Conservation (phyloP, 2,113 vertebrate genomes). For the Protobothrops mucrosquamatus region DNA sequence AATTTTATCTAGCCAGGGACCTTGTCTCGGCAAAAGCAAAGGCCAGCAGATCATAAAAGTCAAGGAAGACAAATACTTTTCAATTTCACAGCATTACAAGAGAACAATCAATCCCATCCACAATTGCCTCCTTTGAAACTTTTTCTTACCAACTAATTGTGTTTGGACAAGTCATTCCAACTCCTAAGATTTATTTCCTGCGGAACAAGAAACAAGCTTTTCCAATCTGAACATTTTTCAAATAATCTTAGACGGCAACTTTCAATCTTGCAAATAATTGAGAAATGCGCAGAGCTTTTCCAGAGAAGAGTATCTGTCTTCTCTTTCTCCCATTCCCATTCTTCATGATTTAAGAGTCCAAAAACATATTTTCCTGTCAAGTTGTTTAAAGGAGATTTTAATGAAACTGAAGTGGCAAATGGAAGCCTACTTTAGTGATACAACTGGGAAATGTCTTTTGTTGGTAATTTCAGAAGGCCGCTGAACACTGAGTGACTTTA, state of each 20-base stretch:
- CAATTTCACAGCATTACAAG: background rate
- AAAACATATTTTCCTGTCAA: background rate
- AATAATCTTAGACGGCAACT: background rate
- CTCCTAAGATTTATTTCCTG: background rate
- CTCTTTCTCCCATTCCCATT: background rate
- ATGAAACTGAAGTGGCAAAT: background rate
- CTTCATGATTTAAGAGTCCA: background rate
- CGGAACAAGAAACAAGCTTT: background rate
- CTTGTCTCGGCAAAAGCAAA: background rate
- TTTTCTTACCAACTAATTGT: background rate
- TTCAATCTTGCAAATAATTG: background rate
- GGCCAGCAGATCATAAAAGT: background rate
- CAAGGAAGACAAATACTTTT: background rate
- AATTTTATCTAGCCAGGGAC: background rate
- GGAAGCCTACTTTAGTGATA: background rate
- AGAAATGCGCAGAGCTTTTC: background rate
- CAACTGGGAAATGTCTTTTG: background rate
- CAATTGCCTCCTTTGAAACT: background rate
- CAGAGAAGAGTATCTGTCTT: background rate
- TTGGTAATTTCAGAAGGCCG: constrained; percentile 12
- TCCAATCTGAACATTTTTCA: background rate
- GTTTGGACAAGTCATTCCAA: background rate
- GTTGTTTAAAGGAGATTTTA: background rate
- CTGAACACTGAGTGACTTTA: background rate
- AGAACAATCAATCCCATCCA: background rate